These are phyloP conservation scores for Acipenser ruthenus DNA, from an alignment of 2,797 vertebrate genomes.

Conservation along the genomic window DNA sequence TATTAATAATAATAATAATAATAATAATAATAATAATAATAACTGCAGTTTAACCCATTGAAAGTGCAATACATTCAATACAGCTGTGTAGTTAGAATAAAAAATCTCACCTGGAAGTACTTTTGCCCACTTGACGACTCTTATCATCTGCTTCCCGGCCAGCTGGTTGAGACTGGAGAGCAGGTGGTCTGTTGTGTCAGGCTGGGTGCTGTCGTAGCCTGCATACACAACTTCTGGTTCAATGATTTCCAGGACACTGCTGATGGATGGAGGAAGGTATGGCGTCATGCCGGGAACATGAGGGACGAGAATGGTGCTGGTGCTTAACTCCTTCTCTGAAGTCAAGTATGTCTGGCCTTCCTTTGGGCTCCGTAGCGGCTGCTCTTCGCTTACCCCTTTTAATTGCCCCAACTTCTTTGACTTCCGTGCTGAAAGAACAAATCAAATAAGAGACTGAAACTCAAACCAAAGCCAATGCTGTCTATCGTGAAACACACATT, in stretches of 20 bases:
- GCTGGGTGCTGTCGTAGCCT: constrained; percentile 81
- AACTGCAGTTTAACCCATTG: no score
- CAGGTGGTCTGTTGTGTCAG: constrained; percentile 87
- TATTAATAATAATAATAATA: no score
- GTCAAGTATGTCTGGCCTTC: constrained; percentile 75
- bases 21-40: no score
- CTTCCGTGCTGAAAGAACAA: constrained; percentile 74
- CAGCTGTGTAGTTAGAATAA: no score
- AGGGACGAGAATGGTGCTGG: constrained; percentile 78
- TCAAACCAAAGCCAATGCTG: not conserved
- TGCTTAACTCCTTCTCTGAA: constrained; percentile 70
- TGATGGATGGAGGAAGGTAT: constrained; percentile 74
- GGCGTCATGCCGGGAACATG: constrained; percentile 72
- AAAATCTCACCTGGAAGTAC: constrained; percentile 88
- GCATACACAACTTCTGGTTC: constrained; percentile 90
- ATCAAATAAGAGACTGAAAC: not conserved
- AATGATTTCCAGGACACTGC: constrained; percentile 83
- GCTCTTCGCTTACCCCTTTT: constrained; percentile 84
- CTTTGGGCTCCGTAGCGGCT: constrained; percentile 71
- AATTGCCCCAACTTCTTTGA: constrained; percentile 95
- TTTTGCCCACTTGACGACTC: constrained; percentile 98
- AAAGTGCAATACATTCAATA: no score
- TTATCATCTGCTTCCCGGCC: constrained; percentile 96
- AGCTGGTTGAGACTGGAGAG: constrained; percentile 93
- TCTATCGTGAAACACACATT: not conserved